Percentiles rank a stretch among this genome's conserved stretches.
Evolutionary conservation across 2,113 vertebrate genomes (phyloP).

Genomic region (Carassius gibelio): DNA sequence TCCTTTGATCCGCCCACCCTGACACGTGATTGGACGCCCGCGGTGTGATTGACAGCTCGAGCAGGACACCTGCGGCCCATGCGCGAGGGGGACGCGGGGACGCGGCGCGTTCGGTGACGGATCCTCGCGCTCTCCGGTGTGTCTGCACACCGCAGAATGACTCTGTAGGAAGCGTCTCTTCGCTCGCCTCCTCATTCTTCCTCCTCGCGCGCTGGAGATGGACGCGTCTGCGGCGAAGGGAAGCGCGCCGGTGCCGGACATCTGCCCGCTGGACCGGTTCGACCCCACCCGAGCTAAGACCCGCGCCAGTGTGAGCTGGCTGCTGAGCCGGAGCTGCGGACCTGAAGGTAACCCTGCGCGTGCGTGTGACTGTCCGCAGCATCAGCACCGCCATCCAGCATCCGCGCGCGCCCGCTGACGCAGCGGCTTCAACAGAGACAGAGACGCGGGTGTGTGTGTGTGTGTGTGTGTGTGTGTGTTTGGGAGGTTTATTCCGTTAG

Average conservation of each 20-base stretch:
- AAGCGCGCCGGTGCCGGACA: conserved; percentile 84
- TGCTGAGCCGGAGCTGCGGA: conserved; percentile 81
- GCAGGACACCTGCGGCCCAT: background rate
- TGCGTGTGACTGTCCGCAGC: background rate
- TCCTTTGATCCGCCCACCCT: background rate
- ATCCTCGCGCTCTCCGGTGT: background rate
- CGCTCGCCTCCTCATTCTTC: conserved; percentile 38
- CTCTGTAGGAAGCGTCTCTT: background rate
- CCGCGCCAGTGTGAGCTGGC: conserved; percentile 85
- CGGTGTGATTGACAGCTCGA: background rate
- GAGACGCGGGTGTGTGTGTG: background rate
- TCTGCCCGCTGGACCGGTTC: conserved; percentile 87
- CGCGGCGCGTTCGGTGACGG: background rate
- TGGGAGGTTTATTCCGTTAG: background rate
- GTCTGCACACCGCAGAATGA: background rate
- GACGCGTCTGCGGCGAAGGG: conserved; percentile 78
- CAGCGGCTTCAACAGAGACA: too few species aligned
- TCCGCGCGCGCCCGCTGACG: background rate
- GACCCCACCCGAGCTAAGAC: conserved; percentile 83
- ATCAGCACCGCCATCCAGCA: background rate
- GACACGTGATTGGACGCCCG: background rate
- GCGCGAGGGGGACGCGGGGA: background rate
- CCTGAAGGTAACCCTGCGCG: conserved; percentile 76
- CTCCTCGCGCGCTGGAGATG: conserved; percentile 67
- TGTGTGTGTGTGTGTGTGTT: background rate